Conservation (phyloP, 2,113 vertebrate species). For the Cebus imitator region DNA sequence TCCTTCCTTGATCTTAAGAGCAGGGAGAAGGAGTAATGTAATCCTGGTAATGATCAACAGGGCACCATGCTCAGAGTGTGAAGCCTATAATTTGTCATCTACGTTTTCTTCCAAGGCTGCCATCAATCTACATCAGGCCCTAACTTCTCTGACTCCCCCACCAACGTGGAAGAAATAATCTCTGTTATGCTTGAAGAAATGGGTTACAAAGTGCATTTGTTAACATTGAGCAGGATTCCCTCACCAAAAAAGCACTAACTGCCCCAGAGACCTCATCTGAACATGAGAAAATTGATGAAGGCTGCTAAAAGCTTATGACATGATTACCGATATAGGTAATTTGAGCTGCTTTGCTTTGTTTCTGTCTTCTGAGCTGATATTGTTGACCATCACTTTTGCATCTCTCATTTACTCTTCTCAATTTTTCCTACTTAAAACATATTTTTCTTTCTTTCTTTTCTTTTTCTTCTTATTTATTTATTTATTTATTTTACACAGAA, state of each 20-base stretch:
- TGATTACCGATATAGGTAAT: background rate
- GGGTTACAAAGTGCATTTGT: conserved; percentile 58
- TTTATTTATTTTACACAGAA: no score
- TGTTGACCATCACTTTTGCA: background rate
- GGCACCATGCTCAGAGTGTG: background rate
- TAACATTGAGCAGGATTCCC: conserved; percentile 21
- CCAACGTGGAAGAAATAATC: conserved; percentile 12
- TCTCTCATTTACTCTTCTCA: background rate
- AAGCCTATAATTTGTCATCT: conserved; percentile 64
- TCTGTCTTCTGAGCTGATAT: background rate
- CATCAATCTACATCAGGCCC: conserved; percentile 67
- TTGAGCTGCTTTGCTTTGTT: background rate
- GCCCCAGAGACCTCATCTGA: conserved; percentile 27
- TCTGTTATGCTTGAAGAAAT: conserved; percentile 44
- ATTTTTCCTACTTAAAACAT: background rate
- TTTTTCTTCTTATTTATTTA: no score
- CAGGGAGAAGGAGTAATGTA: background rate
- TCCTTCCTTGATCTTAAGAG: background rate
- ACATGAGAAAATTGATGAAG: conserved; percentile 57
- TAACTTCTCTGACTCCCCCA: conserved; percentile 25
- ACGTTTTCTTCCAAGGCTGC: conserved; percentile 53
- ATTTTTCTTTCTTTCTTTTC: background rate
- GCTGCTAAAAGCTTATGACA: background rate
- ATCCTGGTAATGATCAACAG: conserved; percentile 40
- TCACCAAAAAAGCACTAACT: background rate